Conservation (phyloP, 2,797 vertebrate genomes). For the Cyprinodon diabolis region DNA sequence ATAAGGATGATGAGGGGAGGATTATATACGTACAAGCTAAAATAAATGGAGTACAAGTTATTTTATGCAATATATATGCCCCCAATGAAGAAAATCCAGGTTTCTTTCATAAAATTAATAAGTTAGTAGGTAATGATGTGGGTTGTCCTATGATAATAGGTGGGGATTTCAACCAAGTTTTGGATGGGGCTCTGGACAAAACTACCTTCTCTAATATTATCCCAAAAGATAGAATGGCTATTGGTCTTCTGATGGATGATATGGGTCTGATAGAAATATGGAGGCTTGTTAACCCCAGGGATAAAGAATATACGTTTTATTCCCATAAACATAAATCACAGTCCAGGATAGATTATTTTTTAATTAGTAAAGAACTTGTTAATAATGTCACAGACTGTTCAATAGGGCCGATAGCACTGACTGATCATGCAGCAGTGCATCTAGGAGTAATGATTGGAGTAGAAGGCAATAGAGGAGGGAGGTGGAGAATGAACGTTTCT, state of each 20-base stretch:
- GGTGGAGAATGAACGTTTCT: too few relatives aligned
- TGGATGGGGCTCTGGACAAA: background rate
- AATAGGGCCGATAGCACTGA: background rate
- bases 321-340: conserved; percentile 5
- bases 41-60: background rate
- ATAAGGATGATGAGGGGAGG: background rate
- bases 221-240: conserved; percentile 4
- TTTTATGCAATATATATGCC: background rate
- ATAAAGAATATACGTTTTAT: conserved; percentile 8
- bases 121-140: background rate
- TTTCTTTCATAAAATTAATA: background rate
- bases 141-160: background rate
- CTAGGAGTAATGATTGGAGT: too few relatives aligned
- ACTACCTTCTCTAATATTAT: background rate
- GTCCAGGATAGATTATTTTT: conserved; percentile 4
- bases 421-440: too few relatives aligned
- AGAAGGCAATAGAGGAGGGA: too few relatives aligned
- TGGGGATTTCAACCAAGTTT: conserved; percentile 1
- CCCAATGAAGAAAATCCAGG: background rate
- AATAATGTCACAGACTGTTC: background rate
- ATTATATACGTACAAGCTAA: background rate
- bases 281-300: background rate
- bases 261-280: background rate
- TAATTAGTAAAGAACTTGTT: background rate
- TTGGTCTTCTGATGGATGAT: background rate